Evolutionary conservation across 2,888 invertebrate species (phyloP).

Genomic region (Hirtodrosophila trivittata): DNA sequence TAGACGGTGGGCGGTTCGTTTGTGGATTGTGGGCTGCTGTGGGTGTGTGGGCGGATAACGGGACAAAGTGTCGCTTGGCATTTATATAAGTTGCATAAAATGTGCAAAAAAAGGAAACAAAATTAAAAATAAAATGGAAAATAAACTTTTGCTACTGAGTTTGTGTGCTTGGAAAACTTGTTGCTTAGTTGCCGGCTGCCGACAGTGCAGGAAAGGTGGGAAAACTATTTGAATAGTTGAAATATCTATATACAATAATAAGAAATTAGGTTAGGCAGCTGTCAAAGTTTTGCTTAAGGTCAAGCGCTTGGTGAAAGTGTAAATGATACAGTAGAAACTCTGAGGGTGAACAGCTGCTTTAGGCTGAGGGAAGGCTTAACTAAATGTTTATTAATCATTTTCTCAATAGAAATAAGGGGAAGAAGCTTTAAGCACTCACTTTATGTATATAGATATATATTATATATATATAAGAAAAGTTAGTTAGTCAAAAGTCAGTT

Average conservation of each 20-base stretch:
- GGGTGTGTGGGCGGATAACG: not conserved
- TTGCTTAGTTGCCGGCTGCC: too few relatives aligned
- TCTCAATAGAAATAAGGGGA: too few relatives aligned
- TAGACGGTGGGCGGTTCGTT: slow-evolving; percentile 12
- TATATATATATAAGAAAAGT: too few relatives aligned
- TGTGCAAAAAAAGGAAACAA: slow-evolving; percentile 46
- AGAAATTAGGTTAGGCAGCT: not conserved
- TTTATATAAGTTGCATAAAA: slow-evolving; percentile 77
- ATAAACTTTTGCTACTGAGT: slow-evolving; percentile 37
- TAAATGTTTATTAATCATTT: too few relatives aligned
- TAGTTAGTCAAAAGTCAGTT: too few relatives aligned
- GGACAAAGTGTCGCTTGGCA: slow-evolving; percentile 68
- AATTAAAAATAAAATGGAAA: slow-evolving; percentile 19
- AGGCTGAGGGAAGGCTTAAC: too few relatives aligned
- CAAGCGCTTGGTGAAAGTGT: too few relatives aligned
- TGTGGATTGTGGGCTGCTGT: slow-evolving; percentile 4
- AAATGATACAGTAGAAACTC: too few relatives aligned
- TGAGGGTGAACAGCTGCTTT: too few relatives aligned
- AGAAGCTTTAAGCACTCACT: too few relatives aligned
- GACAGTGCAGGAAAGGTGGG: not conserved
- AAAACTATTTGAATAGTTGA: not conserved
- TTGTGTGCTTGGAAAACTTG: slow-evolving; percentile 56
- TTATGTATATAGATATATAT: too few relatives aligned
- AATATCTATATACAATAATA: not conserved
- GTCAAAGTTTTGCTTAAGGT: slow-evolving; percentile 3